phyloP scores from a whole-genome alignment of 2,797 vertebrate genomes.

The Leptoclinus maculatus region DNA sequence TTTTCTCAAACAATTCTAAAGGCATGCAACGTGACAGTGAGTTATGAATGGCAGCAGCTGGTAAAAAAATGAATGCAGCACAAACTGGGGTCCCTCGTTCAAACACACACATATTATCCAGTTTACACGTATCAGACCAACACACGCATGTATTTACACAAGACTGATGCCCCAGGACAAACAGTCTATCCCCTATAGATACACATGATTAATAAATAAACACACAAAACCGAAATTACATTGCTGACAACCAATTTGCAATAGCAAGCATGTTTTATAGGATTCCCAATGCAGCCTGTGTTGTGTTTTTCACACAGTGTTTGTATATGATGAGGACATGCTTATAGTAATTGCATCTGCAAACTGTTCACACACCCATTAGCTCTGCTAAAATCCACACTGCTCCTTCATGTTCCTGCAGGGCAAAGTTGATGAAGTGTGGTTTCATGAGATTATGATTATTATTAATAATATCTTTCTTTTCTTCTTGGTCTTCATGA shows the following conservation, averaged over 20 bases:
- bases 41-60: constrained; percentile 45
- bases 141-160: not conserved
- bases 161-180: not conserved
- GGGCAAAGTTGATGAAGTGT: not conserved
- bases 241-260: not conserved
- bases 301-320: constrained; percentile 2
- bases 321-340: not conserved
- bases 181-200: not conserved
- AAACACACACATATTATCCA: constrained; percentile 13
- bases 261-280: not conserved
- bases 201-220: not conserved
- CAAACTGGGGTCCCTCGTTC: constrained; percentile 17
- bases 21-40: constrained; percentile 38
- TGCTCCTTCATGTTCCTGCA: not conserved
- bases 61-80: constrained; percentile 19
- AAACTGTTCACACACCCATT: constrained; percentile 15
- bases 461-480: not conserved
- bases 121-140: not conserved
- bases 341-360: constrained; percentile 8
- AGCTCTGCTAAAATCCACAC: constrained; percentile 5
- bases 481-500: not conserved
- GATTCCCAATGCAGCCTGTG: not conserved
- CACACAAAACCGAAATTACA: not conserved
- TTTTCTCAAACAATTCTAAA: constrained; percentile 46
- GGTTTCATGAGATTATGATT: not conserved